phyloP scores from a whole-genome alignment of 1,140 invertebrate genomes.

The Papilio xuthus region DNA sequence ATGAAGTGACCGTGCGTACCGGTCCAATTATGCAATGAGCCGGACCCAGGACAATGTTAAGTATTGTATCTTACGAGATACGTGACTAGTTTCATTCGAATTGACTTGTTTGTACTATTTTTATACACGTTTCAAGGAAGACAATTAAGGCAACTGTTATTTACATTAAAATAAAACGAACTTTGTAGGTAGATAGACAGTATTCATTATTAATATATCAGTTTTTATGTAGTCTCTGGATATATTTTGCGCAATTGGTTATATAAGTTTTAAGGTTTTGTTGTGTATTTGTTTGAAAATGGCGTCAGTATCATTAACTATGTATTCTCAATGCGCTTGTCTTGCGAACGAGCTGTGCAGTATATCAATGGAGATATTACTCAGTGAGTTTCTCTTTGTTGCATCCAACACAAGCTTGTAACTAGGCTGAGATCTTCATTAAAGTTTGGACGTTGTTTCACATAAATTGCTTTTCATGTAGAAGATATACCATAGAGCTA shows the following conservation, averaged over 20 bases:
- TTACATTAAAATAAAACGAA: constrained; percentile 19
- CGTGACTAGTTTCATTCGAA: constrained; percentile 67
- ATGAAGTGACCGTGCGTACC: constrained; percentile 58
- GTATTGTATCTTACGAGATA: constrained; percentile 60
- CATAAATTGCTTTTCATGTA: constrained; percentile 16
- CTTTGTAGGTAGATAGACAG: background rate
- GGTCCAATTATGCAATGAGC: constrained; percentile 74
- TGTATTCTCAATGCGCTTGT: constrained; percentile 26
- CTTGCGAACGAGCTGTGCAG: constrained; percentile 6
- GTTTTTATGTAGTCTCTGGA: background rate
- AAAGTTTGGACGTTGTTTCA: constrained; percentile 9
- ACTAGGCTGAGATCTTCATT: background rate
- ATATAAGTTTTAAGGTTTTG: constrained; percentile 11
- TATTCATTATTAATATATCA: background rate
- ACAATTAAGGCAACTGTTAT: constrained; percentile 25
- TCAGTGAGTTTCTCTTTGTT: constrained; percentile 25
- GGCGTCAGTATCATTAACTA: constrained; percentile 29
- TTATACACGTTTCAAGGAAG: constrained; percentile 33
- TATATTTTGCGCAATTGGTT: constrained; percentile 4
- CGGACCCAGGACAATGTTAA: constrained; percentile 73
- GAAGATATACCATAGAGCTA: background rate
- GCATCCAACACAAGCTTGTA: background rate
- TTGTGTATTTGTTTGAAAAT: constrained; percentile 24
- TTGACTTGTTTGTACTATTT: constrained; percentile 40
- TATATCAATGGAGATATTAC: constrained; percentile 29